phyloP scores from a whole-genome alignment of 1,140 invertebrate genomes.

The Eueides isabella region DNA sequence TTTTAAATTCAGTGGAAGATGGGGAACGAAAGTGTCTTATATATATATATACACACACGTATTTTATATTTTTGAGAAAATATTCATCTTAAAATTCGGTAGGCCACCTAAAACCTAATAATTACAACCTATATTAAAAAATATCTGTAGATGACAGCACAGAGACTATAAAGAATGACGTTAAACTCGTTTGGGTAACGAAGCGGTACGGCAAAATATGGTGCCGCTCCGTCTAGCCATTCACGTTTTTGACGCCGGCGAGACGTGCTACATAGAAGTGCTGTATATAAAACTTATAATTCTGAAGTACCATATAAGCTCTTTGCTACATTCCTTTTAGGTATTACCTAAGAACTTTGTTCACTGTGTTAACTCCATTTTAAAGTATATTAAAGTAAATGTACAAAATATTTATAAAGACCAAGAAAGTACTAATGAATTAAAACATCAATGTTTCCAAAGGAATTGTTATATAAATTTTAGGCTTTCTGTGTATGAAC shows the following conservation, averaged over 20 bases:
- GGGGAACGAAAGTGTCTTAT: too few relatives aligned
- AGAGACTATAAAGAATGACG: slow-evolving; percentile 34
- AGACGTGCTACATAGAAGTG: slow-evolving; percentile 45
- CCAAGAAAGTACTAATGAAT: neutral
- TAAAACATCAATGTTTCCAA: neutral
- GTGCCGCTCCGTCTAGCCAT: slow-evolving; percentile 68
- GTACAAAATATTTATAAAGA: neutral
- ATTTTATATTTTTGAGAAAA: too few relatives aligned
- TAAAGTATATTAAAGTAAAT: neutral
- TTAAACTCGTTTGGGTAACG: slow-evolving; percentile 47
- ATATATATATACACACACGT: too few relatives aligned
- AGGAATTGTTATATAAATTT: neutral
- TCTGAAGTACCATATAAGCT: slow-evolving; percentile 15
- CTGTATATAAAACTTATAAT: slow-evolving; percentile 46
- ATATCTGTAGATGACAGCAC: slow-evolving; percentile 20
- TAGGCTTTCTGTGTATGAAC: neutral
- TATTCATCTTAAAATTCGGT: too few relatives aligned
- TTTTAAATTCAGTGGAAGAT: too few relatives aligned
- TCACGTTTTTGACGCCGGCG: slow-evolving; percentile 54
- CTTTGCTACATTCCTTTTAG: slow-evolving; percentile 9
- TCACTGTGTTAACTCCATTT: neutral
- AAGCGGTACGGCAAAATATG: slow-evolving; percentile 49
- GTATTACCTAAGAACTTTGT: slow-evolving; percentile 11
- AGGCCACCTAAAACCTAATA: too few relatives aligned
- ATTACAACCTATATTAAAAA: neutral